Percentiles rank a stretch among this genome's conserved stretches.
These are phyloP conservation scores for Origma solitaria DNA, from an alignment of 2,113 vertebrate species.

Conservation along the genomic window DNA sequence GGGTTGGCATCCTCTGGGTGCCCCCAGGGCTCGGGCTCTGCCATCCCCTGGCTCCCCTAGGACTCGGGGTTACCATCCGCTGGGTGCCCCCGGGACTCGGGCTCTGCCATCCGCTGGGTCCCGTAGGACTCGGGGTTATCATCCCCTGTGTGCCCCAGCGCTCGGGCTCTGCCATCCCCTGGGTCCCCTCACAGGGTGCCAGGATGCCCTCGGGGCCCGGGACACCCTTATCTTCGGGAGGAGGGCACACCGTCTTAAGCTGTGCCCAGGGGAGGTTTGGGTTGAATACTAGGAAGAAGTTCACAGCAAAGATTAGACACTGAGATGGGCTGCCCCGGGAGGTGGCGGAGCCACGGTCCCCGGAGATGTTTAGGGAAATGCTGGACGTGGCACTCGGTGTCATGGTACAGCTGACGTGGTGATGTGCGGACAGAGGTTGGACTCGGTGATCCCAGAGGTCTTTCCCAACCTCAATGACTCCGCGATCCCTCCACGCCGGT, in stretches of 20 bases:
- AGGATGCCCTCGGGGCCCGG: not conserved
- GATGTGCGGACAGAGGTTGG: not conserved
- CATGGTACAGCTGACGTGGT: not conserved
- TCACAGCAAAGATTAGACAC: not conserved
- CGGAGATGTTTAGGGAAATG: not conserved
- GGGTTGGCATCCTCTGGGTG: too few relatives aligned
- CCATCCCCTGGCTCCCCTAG: not conserved
- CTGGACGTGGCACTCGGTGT: not conserved
- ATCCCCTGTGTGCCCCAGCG: not conserved
- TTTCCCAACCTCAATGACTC: not conserved
- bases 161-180: accelerated
- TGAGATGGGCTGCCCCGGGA: not conserved
- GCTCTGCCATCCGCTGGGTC: not conserved
- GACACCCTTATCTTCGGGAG: not conserved
- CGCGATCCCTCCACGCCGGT: not conserved
- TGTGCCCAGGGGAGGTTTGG: not conserved
- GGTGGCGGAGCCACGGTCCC: not conserved
- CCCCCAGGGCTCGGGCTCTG: too few relatives aligned
- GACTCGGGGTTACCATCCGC: too few relatives aligned
- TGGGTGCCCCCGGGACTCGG: not conserved
- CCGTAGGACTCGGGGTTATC: too few relatives aligned
- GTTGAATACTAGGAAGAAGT: too few relatives aligned
- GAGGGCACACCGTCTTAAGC: not conserved
- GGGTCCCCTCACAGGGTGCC: not conserved
- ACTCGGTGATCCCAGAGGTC: not conserved